Evolutionary conservation across 2,888 invertebrate species (phyloP), one percentile per base, ranked within the genome.

Genomic region (Autographa gamma): DNA sequence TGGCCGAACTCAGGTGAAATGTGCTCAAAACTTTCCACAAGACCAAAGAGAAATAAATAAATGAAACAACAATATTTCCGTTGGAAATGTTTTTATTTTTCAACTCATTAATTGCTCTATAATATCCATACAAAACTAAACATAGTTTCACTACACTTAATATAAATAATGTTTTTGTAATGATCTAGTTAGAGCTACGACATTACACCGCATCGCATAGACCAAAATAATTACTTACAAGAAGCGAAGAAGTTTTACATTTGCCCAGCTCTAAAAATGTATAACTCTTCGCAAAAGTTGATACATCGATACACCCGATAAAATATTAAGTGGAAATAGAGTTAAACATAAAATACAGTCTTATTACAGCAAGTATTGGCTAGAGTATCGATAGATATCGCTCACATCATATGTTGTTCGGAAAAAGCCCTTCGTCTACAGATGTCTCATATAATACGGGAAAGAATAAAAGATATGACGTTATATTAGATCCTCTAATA

Each of bases 211-310:
- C 75, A 76, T 52, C 62, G 85, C 84, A 80, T 83, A 76, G 74
- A 83, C 80, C 65, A 75, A 81, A 82, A 81, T 83, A 77, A 86
- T 61, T 71, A 69, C 66, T 64, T 79, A 78, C 60, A 64, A 75
- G 58, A 77, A 88, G 91, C 91, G 92, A 92, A 92, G 89, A 77
- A 89, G 90, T 92, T 92, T 87, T 93, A 94, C 95, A 94, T 94
- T 95, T 93, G 84, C 94, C 95, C 95, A 95, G 95, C 95, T 95
- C 92, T 84, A 77, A 87, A 93, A 94, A 95, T 94, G 93, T 94
- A 94, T 80, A 93, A 93, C 90, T 89, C 90, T 92, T 94, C 93
- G 91, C 92, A 74, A 76, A 78, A 85, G 70, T 74, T 67, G 32
- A 60, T 66, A 69, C 69, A 64, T 62, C 64, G 32, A 60, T 66